These are phyloP conservation scores for Spermophilus dauricus DNA, from an alignment of 2,113 vertebrate species.

Conservation along the genomic window DNA sequence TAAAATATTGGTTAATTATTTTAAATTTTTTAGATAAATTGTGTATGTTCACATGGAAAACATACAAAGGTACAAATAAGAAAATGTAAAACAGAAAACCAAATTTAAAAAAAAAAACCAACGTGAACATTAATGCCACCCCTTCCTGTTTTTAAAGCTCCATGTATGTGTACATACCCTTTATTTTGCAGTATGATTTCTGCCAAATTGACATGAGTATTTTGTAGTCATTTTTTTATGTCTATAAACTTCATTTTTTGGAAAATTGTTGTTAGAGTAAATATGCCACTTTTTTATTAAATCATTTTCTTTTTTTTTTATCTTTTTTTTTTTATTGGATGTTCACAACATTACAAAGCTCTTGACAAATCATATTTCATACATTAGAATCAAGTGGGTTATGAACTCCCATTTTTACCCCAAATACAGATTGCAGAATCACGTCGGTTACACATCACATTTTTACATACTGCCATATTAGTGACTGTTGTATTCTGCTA, in stretches of 20 bases:
- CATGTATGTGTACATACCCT: background rate
- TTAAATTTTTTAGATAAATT: slow-evolving; percentile 29
- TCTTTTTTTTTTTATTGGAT: too few relatives aligned
- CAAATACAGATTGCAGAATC: too few relatives aligned
- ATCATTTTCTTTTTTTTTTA: too few relatives aligned
- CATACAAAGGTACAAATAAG: background rate
- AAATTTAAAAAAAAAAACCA: background rate
- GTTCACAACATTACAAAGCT: too few relatives aligned
- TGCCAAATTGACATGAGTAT: background rate
- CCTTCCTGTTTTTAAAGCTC: background rate
- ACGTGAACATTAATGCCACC: background rate
- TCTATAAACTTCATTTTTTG: background rate
- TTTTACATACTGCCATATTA: too few relatives aligned
- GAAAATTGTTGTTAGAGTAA: background rate
- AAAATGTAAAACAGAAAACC: background rate
- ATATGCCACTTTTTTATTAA: background rate
- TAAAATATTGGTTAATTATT: slow-evolving; percentile 11
- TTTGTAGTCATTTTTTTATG: background rate
- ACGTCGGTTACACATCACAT: too few relatives aligned
- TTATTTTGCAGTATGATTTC: background rate
- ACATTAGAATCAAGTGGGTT: too few relatives aligned
- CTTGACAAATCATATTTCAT: too few relatives aligned
- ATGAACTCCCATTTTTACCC: too few relatives aligned
- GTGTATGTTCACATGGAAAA: background rate
- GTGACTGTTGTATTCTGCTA: too few relatives aligned